Base-by-base conservation (phyloP, 2,797 vertebrate genomes). In the Enteromius viviparus region DNA sequence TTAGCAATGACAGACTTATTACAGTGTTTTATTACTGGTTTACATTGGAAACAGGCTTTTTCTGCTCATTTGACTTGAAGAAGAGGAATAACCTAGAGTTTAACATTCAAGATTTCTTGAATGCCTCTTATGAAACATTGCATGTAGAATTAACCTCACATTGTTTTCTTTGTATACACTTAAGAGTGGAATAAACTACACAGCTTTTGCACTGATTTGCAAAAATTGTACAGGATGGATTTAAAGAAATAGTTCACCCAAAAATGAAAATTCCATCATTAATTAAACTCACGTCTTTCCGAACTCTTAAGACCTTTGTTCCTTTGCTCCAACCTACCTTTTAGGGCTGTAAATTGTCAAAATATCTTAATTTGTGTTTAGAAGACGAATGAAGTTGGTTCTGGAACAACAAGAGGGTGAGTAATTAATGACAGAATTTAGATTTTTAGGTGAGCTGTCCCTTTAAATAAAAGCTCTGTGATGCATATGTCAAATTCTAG, bases 1-100 rank as follows among this genome's bases (percentile, higher is more conserved):
- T 47, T 26, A 68, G 55, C 37, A 85, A 81, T 86, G 87, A 86
- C 66, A 65, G 64, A 84, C 79, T 85, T 85, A 87, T 87, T 82
- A 74, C 40, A 71, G 47, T 26, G 34, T 42, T 83, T 88, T 77
- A 85, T 78, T 83, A 15, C 60, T 37, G 62, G 77, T 78, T 86
- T 87, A 85, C 83, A 77, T 78, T 82, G 68, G 69, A 74, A 58
- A 51, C 14, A 19, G 60, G n/a, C 21, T 78, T 74, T 81, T 37
- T 1, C 85, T 60, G 45, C 21, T 60, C 45, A 23, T 80, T 76
- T 77, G 79, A 85, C 71, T 53, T 26, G 45, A 60, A 42, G 83
- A 81, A 82, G 69, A 79, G 64, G 76, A 83, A 81, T 85, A 75
- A 84, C 53, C 14, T 1, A 34, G 29, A 23, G 51, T 75, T 76